These are phyloP conservation scores for Drosophila biarmipes DNA, from an alignment of 1,140 invertebrate species.

Conservation along the genomic window DNA sequence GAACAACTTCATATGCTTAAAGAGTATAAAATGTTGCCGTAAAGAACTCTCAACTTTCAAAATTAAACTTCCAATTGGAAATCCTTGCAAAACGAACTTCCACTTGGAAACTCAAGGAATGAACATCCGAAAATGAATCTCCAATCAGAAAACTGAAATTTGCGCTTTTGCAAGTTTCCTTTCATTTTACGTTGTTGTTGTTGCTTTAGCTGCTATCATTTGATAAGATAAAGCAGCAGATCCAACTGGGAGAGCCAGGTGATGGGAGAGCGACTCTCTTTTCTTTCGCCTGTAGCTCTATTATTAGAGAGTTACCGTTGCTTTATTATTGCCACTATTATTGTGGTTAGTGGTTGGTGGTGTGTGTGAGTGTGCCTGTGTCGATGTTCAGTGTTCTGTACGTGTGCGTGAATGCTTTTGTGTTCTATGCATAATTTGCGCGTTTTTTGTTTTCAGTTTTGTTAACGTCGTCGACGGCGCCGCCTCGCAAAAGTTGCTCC, in stretches of 20 bases:
- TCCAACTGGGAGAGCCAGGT: constrained; percentile 3
- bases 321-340: constrained; percentile 76
- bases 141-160: constrained; percentile 8
- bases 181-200: constrained; percentile 8
- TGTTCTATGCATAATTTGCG: constrained; percentile 82
- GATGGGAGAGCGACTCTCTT: constrained; percentile 14
- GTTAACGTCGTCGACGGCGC: constrained; percentile 73
- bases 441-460: constrained; percentile 80
- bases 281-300: constrained; percentile 52
- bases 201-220: constrained; percentile 17
- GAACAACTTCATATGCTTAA: too few relatives aligned
- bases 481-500: constrained; percentile 64
- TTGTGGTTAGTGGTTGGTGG: constrained; percentile 26
- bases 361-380: neutral
- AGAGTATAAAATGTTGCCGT: too few relatives aligned
- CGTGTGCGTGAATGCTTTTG: constrained; percentile 28
- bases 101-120: too few relatives aligned
- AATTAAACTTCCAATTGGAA: neutral
- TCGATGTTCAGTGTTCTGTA: constrained; percentile 2
- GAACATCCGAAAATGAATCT: neutral
- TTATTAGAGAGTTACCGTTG: constrained; percentile 81
- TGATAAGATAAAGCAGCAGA: constrained; percentile 36
- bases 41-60: neutral
- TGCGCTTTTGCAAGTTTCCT: constrained; percentile 14
- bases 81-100: neutral